Evolutionary conservation across 2,888 invertebrate genomes (phyloP).

Genomic region (Leistus spinibarbis): DNA sequence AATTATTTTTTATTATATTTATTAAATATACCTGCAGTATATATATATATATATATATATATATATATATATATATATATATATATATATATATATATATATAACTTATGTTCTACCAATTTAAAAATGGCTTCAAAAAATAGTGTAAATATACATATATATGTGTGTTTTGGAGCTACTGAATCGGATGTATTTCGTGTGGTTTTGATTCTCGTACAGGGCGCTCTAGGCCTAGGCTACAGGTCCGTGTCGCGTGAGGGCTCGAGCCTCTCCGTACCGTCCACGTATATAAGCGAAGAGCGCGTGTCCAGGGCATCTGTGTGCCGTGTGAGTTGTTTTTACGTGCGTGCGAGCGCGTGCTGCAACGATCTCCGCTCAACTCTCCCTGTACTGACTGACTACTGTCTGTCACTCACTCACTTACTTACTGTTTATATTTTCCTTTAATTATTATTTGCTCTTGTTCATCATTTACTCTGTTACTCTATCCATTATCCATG

Average conservation of each 20-base stretch:
- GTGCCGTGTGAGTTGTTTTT: slow-evolving; percentile 46
- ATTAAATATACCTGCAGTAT: background rate
- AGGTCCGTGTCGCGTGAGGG: slow-evolving; percentile 64
- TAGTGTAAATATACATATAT: background rate
- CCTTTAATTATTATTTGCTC: background rate
- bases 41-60: background rate
- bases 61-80: background rate
- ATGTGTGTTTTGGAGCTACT: background rate
- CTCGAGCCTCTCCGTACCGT: slow-evolving; percentile 85
- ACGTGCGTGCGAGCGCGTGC: slow-evolving; percentile 46
- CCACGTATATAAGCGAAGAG: slow-evolving; percentile 65
- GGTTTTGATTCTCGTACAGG: slow-evolving; percentile 52
- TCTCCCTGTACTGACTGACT: slow-evolving; percentile 47
- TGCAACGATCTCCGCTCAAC: slow-evolving; percentile 43
- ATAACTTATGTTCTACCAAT: no score
- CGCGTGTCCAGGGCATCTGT: slow-evolving; percentile 41
- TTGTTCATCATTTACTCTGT: background rate
- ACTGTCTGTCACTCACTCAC: slow-evolving; percentile 38
- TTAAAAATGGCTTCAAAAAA: no score
- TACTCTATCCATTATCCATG: background rate
- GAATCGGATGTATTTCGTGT: slow-evolving; percentile 40
- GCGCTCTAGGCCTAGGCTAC: slow-evolving; percentile 58
- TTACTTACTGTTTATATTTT: background rate
- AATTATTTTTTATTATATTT: no score
- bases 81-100: no score